Evolutionary conservation across 1,140 invertebrate species (phyloP).

Genomic region (Lethrus apterus): DNA sequence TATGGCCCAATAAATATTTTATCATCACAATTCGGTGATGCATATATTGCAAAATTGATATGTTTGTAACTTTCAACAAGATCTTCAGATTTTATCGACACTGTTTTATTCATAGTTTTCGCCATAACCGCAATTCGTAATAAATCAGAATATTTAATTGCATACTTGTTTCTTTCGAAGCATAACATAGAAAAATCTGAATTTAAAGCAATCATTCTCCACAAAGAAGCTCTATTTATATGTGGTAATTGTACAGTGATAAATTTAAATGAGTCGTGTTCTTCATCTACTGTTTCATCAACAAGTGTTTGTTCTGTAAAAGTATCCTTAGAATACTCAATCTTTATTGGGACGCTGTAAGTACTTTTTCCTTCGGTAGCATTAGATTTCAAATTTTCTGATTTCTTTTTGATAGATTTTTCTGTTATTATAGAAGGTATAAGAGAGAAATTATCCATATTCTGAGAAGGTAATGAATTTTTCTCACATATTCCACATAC

Average conservation of each 20-base stretch:
- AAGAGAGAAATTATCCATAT: too few species aligned
- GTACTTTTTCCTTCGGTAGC: too few species aligned
- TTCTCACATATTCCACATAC: conserved; percentile 19
- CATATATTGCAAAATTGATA: conserved; percentile 19
- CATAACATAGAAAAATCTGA: conserved; percentile 19
- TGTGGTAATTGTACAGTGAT: conserved; percentile 1
- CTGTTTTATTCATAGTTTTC: conserved; percentile 6
- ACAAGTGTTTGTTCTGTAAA: too few species aligned
- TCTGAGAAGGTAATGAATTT: too few species aligned
- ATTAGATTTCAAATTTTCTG: too few species aligned
- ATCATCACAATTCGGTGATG: conserved; percentile 12
- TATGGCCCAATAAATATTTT: conserved; percentile 21
- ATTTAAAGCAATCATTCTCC: conserved; percentile 19
- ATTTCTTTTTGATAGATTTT: too few species aligned
- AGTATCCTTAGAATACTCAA: too few species aligned
- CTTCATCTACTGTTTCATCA: too few species aligned
- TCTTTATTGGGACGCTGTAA: too few species aligned
- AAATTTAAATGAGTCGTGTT: too few species aligned
- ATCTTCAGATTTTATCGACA: conserved; percentile 14
- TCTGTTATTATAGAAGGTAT: too few species aligned
- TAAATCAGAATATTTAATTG: conserved; percentile 22
- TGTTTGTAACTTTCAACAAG: conserved; percentile 8
- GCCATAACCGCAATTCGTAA: conserved; percentile 17
- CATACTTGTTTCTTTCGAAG: conserved; percentile 16
- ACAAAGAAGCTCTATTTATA: conserved; percentile 1